Base-by-base conservation (phyloP, 2,113 vertebrate species). In the Petrocephalus zakoni region DNA sequence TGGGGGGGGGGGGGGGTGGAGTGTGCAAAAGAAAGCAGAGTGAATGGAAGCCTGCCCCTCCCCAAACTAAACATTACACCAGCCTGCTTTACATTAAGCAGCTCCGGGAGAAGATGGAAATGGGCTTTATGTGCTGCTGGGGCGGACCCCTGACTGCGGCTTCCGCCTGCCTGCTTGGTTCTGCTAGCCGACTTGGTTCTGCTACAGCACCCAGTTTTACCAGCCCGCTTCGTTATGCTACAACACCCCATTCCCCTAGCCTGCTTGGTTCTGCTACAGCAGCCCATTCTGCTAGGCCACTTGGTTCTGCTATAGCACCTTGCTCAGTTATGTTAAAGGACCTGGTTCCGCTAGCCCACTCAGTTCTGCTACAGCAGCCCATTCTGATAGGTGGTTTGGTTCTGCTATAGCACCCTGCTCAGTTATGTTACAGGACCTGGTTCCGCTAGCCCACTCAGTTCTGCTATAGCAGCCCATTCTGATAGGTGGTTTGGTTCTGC, bases 81-180 rank as follows among this genome's bases (percentile, higher is more conserved):
- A 56, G 56, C 53, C 53, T 56, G 85, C 85, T 86, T 86, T 55
- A 55, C 85, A 86, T 53, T 53, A 86, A 58, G 85, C 29, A 58
- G 55, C 34, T 56, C 85, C 42, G 85, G 51, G 53, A 55, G 34
- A 58, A 86, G 85, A 78, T 29, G 25, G 61, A 68, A 68, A 68
- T 68, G 61, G n/a, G 61, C n/a, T 68, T 68, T 29, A 42, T 21
- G 51, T 7, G 51, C 52, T 34, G 13, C 7, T 17, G 85, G 25
- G 75, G 17, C 4, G 13, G 53, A 46, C 21, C 2, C 34, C 56
- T 25, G 64, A 42, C 34, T 75, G 68, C 5, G 13, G 15, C 29
- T 75, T 37, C 68, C 34, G 29, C 64, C 29, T 13, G 25, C 64
- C 64, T 4, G n/a, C n/a, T 68, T 15, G 64, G 64, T 29, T 68